These are phyloP conservation scores for Tyrophagus putrescentiae DNA, from an alignment of 1,140 invertebrate genomes.

Conservation along the genomic window DNA sequence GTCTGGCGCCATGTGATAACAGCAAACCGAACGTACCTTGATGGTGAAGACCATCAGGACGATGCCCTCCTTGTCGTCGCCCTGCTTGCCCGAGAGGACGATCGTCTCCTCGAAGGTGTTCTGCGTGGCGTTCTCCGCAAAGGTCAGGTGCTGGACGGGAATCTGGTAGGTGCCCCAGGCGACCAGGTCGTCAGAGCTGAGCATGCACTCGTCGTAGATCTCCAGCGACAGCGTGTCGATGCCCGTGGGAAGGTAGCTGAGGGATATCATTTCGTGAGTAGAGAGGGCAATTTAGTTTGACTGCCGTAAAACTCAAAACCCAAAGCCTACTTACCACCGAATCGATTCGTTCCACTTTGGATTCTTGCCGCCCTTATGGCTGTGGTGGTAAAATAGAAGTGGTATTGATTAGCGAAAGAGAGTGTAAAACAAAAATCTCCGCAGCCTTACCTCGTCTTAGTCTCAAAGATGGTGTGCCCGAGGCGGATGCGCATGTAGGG, in stretches of 20 bases:
- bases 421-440: background rate
- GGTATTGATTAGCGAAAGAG: background rate
- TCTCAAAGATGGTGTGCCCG: conserved; percentile 85
- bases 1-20: too few relatives aligned
- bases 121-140: conserved; percentile 34
- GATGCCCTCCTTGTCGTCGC: conserved; percentile 76
- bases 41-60: conserved; percentile 45
- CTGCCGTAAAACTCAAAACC: background rate
- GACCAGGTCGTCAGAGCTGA: conserved; percentile 85
- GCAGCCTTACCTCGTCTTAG: conserved; percentile 36
- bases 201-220: conserved; percentile 91
- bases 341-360: conserved; percentile 88
- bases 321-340: conserved; percentile 49
- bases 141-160: conserved; percentile 56
- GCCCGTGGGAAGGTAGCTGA: conserved; percentile 66
- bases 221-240: conserved; percentile 76
- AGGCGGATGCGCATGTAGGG: conserved; percentile 81
- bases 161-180: conserved; percentile 71
- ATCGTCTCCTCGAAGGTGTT: conserved; percentile 89
- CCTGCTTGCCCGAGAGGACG: conserved; percentile 73
- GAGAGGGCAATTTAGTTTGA: background rate
- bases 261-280: conserved; percentile 11
- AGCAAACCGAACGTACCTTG: conserved; percentile 44
- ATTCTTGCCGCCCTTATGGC: conserved; percentile 84
- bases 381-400: conserved; percentile 34